phyloP scores from a whole-genome alignment of 2,797 vertebrate species.

The Chiroxiphia lanceolata region DNA sequence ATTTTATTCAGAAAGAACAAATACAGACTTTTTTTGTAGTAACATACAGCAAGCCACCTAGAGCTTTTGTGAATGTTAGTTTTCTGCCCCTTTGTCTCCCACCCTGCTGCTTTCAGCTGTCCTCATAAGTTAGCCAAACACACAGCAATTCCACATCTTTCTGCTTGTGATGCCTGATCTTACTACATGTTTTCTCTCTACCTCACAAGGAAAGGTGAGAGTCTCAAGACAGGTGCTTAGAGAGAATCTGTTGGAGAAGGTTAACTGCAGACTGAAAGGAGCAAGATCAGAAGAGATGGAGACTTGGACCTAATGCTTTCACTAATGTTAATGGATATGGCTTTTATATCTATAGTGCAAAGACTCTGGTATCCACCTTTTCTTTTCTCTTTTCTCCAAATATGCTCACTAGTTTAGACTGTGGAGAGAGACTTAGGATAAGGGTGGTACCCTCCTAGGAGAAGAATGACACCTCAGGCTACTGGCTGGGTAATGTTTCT shows the following conservation, averaged over 20 bases:
- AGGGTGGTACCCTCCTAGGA: too few species aligned
- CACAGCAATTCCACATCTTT: fast-evolving
- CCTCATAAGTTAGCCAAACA: neutral
- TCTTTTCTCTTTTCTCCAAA: too few species aligned
- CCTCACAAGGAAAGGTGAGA: neutral
- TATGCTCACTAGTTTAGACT: too few species aligned
- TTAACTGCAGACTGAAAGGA: neutral
- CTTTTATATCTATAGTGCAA: neutral
- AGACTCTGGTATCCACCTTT: too few species aligned
- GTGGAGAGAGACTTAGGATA: too few species aligned
- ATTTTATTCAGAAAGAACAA: neutral
- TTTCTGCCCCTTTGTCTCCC: neutral
- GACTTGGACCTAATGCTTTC: neutral
- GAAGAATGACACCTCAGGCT: too few species aligned
- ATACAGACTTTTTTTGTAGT: neutral
- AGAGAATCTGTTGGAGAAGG: neutral
- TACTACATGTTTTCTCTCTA: neutral
- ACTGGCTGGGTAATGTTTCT: too few species aligned
- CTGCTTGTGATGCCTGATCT: fast-evolving
- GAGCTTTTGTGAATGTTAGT: neutral
- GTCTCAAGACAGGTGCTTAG: fast-evolving
- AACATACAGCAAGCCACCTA: neutral
- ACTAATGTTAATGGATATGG: neutral
- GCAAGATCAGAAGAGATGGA: neutral
- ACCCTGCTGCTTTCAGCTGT: neutral